Evolutionary conservation across 1,140 invertebrate genomes (phyloP).

Genomic region (Pemphigus obesinymphae): DNA sequence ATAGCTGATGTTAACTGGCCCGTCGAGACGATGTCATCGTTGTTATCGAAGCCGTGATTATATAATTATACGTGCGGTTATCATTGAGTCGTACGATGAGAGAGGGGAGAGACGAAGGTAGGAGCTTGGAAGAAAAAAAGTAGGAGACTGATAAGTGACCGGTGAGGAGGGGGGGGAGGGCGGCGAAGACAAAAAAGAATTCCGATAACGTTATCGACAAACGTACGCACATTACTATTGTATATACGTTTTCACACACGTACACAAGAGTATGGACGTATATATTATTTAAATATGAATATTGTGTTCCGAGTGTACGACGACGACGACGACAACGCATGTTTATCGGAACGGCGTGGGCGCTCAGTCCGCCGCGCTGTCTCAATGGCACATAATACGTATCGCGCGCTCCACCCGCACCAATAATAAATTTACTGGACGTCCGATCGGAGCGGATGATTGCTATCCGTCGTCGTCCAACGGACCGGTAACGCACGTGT

Average conservation of each 20-base stretch:
- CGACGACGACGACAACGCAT: not conserved
- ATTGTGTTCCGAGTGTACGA: not conserved
- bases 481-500: constrained; percentile 11
- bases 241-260: not conserved
- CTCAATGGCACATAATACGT: not conserved
- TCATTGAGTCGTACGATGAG: not conserved
- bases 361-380: not conserved
- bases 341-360: constrained; percentile 15
- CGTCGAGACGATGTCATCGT: not conserved
- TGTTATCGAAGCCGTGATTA: not conserved
- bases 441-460: constrained; percentile 9
- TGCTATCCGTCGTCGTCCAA: not conserved
- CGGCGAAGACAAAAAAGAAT: not conserved
- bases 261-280: no score
- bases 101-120: not conserved
- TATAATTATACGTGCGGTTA: not conserved
- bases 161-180: not conserved
- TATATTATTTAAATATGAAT: constrained; percentile 1
- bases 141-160: no score
- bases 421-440: not conserved
- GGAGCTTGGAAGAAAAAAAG: no score
- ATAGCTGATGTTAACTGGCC: no score
- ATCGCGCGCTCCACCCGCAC: not conserved
- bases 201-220: constrained; percentile 11
- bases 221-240: no score